Evolutionary conservation across 2,113 vertebrate species (phyloP).

Genomic region (Anoplopoma fimbria): DNA sequence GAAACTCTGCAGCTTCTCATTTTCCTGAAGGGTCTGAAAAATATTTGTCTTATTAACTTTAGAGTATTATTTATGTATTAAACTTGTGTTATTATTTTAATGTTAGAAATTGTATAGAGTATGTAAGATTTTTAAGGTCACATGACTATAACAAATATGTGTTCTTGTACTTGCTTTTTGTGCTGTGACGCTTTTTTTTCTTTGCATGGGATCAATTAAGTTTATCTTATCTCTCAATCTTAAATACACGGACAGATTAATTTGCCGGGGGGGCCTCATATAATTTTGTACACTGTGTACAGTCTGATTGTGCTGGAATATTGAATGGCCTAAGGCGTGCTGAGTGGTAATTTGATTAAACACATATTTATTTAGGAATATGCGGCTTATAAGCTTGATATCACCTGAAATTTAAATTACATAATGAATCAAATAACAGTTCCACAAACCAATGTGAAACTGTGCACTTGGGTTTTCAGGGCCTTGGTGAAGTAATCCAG

Average conservation of each 20-base stretch:
- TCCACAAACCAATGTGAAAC: neutral
- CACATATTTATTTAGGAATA: neutral
- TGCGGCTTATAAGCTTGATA: neutral
- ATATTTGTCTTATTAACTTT: neutral
- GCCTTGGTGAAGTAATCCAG: neutral
- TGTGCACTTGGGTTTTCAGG: neutral
- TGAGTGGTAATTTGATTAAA: neutral
- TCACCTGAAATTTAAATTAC: neutral
- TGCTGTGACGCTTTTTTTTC: neutral
- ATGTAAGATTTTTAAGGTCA: neutral
- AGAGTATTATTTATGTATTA: neutral
- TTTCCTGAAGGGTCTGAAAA: conserved; percentile 77
- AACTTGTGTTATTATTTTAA: neutral
- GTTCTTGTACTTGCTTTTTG: neutral
- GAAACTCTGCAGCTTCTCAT: conserved; percentile 78
- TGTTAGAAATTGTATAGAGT: neutral
- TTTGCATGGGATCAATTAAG: neutral
- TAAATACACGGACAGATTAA: neutral
- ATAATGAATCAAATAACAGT: neutral
- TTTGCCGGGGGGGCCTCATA: neutral
- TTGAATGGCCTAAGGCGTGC: neutral
- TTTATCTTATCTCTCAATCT: neutral
- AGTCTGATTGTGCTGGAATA: neutral
- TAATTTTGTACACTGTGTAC: neutral
- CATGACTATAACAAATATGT: neutral